Evolutionary conservation across 2,888 invertebrate genomes (phyloP).

Genomic region (Branchinecta sandiegonensis): DNA sequence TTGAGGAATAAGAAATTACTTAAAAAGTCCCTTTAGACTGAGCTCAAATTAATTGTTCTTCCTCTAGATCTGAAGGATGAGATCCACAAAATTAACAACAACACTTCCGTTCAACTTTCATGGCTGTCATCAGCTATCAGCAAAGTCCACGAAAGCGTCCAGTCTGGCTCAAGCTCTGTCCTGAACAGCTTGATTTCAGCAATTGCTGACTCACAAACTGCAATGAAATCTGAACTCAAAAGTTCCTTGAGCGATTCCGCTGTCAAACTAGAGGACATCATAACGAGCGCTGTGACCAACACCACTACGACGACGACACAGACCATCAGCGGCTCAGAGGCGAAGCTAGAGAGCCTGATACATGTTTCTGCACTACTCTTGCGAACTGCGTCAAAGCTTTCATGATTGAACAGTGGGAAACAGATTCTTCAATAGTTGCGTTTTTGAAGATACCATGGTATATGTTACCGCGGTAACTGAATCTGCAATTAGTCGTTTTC

Average conservation of each 20-base stretch:
- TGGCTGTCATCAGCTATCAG: background rate
- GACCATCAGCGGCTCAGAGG: background rate
- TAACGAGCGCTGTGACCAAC: background rate
- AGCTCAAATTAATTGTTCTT: too few relatives aligned
- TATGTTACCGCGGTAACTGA: too few relatives aligned
- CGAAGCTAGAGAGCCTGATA: background rate
- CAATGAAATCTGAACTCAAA: background rate
- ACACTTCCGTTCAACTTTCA: background rate
- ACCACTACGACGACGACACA: background rate
- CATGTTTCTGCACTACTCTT: background rate
- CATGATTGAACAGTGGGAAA: too few relatives aligned
- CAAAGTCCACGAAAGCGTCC: slow-evolving; percentile 14
- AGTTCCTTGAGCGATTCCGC: background rate
- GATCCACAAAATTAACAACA: background rate
- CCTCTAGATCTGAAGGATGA: slow-evolving; percentile 3
- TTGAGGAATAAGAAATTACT: too few relatives aligned
- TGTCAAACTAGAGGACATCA: background rate
- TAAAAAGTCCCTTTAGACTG: too few relatives aligned
- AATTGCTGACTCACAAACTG: background rate
- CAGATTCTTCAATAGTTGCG: too few relatives aligned
- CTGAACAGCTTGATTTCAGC: slow-evolving; percentile 6
- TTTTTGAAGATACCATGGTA: too few relatives aligned
- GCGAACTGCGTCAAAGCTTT: too few relatives aligned
- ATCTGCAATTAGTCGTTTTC: too few relatives aligned
- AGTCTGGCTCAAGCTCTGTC: background rate